Evolutionary conservation across 2,888 invertebrate species (phyloP).

Genomic region (Argynnis bischoffii): DNA sequence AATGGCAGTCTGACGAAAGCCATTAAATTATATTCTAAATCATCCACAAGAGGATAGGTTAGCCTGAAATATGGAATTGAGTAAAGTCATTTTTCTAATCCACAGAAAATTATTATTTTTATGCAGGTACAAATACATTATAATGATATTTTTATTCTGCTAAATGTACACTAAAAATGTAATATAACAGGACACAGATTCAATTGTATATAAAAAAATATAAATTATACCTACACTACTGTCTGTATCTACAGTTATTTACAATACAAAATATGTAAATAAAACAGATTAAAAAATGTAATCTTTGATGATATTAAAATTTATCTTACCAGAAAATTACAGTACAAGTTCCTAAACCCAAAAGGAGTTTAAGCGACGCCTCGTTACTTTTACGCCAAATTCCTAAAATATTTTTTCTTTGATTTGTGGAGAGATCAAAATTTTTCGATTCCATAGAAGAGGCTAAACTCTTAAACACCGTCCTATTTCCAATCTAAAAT

Average conservation of each 20-base stretch:
- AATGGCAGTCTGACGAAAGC: conserved; percentile 58
- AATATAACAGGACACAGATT: no score
- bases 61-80: conserved; percentile 53
- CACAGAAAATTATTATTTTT: not conserved
- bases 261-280: not conserved
- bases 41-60: conserved; percentile 62
- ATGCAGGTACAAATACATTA: not conserved
- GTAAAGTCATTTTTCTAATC: no score
- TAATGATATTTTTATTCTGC: not conserved
- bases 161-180: no score
- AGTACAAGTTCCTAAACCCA: conserved; percentile 61
- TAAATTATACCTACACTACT: no score
- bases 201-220: no score
- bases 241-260: not conserved
- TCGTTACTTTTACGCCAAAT: conserved; percentile 58
- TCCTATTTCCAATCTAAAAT: conserved; percentile 51
- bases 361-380: conserved; percentile 55
- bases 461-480: conserved; percentile 57
- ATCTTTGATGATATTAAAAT: not conserved
- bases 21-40: conserved; percentile 65
- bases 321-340: conserved; percentile 58
- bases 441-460: conserved; percentile 60
- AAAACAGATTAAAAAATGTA: not conserved
- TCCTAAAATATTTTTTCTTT: conserved; percentile 52
- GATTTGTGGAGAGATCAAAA: conserved; percentile 60